Evolutionary conservation across 2,797 vertebrate genomes (phyloP).

Genomic region (Masticophis lateralis): DNA sequence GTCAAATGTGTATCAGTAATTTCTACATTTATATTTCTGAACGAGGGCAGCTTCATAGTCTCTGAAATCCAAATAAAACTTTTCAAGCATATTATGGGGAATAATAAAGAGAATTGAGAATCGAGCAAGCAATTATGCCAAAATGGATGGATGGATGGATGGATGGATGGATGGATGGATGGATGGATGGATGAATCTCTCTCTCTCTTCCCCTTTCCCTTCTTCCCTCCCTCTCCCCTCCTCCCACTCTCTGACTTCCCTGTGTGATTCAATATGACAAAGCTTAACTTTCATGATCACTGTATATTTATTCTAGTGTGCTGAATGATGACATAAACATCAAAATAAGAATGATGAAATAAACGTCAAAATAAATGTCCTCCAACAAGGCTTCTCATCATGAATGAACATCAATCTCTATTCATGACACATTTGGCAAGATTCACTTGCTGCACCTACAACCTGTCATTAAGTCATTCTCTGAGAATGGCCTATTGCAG

Average conservation of each 20-base stretch:
- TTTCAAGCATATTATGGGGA: conserved; percentile 71
- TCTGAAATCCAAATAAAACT: conserved; percentile 70
- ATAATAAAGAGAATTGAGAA: conserved; percentile 61
- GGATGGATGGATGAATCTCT: background rate
- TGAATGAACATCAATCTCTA: background rate
- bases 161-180: background rate
- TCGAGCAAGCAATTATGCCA: conserved; percentile 62
- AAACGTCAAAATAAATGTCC: background rate
- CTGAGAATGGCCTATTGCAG: background rate
- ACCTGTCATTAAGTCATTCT: background rate
- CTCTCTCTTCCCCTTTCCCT: background rate
- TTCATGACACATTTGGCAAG: accelerated
- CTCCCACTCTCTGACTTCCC: background rate
- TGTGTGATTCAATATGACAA: conserved; percentile 1
- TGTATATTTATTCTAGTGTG: background rate
- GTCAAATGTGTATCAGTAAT: conserved; percentile 51
- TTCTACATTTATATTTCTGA: conserved; percentile 67
- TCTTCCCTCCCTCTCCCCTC: too few relatives aligned
- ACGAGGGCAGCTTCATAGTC: conserved; percentile 63
- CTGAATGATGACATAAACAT: background rate
- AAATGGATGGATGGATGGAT: background rate
- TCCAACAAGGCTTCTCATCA: background rate
- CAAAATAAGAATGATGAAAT: background rate
- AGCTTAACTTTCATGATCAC: accelerated
- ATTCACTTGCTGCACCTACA: conserved; percentile 32